phyloP scores from a whole-genome alignment of 2,888 invertebrate species.

The Sympetrum striolatum region DNA sequence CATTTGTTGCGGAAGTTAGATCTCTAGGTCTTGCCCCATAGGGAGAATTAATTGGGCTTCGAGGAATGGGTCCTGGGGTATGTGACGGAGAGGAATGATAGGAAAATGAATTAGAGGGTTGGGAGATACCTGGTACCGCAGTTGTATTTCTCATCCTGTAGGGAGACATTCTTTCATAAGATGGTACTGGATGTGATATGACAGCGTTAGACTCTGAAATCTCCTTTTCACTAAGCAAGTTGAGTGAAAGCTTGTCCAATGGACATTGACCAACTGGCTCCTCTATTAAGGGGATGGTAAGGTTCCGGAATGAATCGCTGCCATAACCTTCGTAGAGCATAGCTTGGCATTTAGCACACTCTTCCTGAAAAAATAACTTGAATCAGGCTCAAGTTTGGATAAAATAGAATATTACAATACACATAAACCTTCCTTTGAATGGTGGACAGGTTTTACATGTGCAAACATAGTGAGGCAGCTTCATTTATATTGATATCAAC shows the following conservation, averaged over 20 bases:
- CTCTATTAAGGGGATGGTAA: not conserved
- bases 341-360: not conserved
- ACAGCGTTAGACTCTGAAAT: not conserved
- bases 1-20: not conserved
- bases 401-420: not conserved
- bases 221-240: not conserved
- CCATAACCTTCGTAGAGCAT: conserved; percentile 2
- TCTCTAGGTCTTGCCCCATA: conserved; percentile 5
- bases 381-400: not conserved
- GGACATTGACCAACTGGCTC: conserved; percentile 10
- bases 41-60: too few species aligned
- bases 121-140: not conserved
- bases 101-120: not conserved
- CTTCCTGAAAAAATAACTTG: not conserved
- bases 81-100: not conserved
- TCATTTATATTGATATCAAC: too few species aligned
- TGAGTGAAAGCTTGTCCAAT: conserved; percentile 5
- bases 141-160: not conserved
- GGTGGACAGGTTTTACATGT: too few species aligned
- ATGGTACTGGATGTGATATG: not conserved
- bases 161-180: not conserved
- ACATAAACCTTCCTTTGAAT: not conserved
- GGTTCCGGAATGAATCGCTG: not conserved
- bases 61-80: not conserved
- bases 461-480: too few species aligned